These are phyloP conservation scores for Dione juno DNA, from an alignment of 2,888 invertebrate genomes.

Conservation along the genomic window DNA sequence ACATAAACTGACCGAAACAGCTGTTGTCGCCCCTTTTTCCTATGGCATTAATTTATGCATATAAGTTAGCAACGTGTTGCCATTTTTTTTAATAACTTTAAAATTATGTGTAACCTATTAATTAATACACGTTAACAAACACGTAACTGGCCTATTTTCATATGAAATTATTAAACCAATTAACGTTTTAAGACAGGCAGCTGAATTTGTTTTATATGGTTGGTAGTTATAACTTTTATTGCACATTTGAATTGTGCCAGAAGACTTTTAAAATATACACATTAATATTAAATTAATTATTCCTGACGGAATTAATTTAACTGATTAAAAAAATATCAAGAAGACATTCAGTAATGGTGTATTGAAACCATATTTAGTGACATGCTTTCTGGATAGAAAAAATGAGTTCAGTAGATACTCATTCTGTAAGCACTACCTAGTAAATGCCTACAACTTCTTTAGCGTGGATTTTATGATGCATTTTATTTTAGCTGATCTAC, in stretches of 20 bases:
- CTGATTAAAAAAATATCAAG: background rate
- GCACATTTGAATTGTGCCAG: constrained; percentile 4
- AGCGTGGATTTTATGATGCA: too few relatives aligned
- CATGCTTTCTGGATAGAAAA: background rate
- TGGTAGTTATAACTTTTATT: constrained; percentile 19
- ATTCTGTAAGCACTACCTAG: too few relatives aligned
- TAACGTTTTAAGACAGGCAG: constrained; percentile 29
- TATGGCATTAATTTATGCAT: constrained; percentile 36
- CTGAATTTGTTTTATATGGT: constrained; percentile 31
- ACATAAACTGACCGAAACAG: constrained; percentile 32
- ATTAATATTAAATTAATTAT: background rate
- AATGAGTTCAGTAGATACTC: background rate
- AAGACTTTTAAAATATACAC: background rate
- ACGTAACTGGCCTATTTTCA: constrained; percentile 30
- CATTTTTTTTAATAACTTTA: constrained; percentile 34
- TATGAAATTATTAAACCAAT: constrained; percentile 33
- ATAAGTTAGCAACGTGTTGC: constrained; percentile 36
- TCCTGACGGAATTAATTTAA: background rate
- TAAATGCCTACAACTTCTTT: too few relatives aligned
- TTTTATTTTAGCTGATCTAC: too few relatives aligned
- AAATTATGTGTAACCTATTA: constrained; percentile 39
- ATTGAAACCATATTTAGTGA: background rate
- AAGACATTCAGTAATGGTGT: too few relatives aligned
- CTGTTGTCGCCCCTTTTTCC: constrained; percentile 38
- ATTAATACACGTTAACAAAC: constrained; percentile 31